A percentile compares a stretch with the other conserved stretches of the same genome.
Evolutionary conservation across 2,888 invertebrate species (phyloP).

Genomic region (Lathronympha strigana): DNA sequence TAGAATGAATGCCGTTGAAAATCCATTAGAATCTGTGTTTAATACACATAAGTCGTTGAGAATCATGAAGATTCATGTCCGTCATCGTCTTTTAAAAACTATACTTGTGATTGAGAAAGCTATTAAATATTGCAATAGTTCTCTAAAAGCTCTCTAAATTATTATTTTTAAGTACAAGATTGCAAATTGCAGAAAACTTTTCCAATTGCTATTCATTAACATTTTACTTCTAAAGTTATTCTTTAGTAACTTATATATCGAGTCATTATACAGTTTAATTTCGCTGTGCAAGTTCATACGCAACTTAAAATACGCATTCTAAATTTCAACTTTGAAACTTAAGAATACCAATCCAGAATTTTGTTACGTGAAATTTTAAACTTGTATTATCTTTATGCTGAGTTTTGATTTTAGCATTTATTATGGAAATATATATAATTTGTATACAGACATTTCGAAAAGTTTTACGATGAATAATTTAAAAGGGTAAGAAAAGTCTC

Average conservation of each 20-base stretch:
- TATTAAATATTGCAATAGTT: no score
- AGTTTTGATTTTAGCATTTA: neutral
- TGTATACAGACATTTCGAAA: neutral
- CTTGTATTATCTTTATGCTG: constrained; percentile 13
- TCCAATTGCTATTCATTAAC: no score
- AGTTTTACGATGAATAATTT: neutral
- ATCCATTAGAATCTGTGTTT: neutral
- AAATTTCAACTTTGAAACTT: constrained; percentile 33
- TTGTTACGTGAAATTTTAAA: constrained; percentile 7
- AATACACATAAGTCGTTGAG: no score
- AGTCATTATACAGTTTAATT: neutral
- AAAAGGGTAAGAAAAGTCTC: no score
- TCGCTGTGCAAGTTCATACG: constrained; percentile 4
- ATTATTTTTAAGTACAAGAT: no score
- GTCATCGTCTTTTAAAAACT: no score
- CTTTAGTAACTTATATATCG: no score
- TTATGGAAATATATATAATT: constrained; percentile 4
- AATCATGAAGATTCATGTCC: no score
- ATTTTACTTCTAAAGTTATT: no score
- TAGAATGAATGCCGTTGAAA: neutral
- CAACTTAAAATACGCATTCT: constrained; percentile 26
- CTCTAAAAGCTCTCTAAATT: no score
- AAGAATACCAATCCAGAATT: constrained; percentile 33
- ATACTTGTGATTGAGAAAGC: no score
- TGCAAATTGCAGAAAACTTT: no score